Base-by-base conservation (phyloP, 2,888 invertebrate genomes). In the Masnerella sp. region DNA sequence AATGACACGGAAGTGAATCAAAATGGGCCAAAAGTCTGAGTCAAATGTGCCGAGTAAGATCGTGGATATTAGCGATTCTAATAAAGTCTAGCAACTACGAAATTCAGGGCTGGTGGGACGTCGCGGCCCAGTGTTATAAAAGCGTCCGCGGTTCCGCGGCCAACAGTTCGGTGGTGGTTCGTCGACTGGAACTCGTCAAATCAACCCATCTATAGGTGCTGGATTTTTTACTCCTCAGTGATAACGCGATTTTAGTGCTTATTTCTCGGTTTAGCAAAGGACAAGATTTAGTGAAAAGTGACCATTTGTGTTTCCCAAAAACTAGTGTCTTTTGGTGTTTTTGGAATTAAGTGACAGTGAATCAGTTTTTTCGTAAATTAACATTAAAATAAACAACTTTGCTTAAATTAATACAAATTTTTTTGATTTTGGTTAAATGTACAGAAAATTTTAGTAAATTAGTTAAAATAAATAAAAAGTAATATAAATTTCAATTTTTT, bases 101-200 rank as follows among this genome's bases (percentile, higher is more conserved):
- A 45, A 49, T 7, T 12, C 25, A 25, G 36, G 40, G 51, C 65
- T 70, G 72, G 80, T 62, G 77, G 77, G 77, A 74, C 45, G 54
- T 36, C 14, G 65, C 69, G 64, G 54, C 70, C 67, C 25, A 77
- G 59, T 76, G 78, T 83, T 86, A 86, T 86, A 86, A 86, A 84
- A 81, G 82, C 77, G 78, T 45, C 76, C 64, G 56, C 74, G 54
- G 34, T n/a, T 40, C 32, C 38, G 14, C 34, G 43, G 62, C 28
- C 47, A 73, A 43, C 81, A 86, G 86, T 86, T 83, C 80, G 80
- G 82, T 84, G 82, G 82, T 84, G 76, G 80, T 82, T 80, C 81
- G 75, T 80, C 81, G 79, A 76, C 77, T 79, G 77, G 69, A 79
- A 79, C 76, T 78, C 77, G 72, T 79, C 71, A 34, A 64, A 67